Evolutionary conservation across 2,888 invertebrate genomes (phyloP).

Genomic region (Didymodactylos carnosus): DNA sequence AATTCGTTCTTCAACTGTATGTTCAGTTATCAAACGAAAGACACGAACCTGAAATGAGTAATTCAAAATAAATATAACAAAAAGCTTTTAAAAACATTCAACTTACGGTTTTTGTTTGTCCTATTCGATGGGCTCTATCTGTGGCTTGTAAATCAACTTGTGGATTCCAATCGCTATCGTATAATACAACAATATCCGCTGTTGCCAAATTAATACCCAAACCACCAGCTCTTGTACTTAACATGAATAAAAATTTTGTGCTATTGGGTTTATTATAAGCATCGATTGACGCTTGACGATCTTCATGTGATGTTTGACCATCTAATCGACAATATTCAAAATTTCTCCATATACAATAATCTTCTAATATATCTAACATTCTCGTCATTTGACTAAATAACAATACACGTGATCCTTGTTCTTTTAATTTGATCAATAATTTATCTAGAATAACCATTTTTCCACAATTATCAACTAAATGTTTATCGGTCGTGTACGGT

Average conservation of each 20-base stretch:
- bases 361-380: slow-evolving; percentile 81
- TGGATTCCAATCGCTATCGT: slow-evolving; percentile 98
- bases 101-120: slow-evolving; percentile 75
- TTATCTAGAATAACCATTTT: slow-evolving; percentile 91
- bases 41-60: slow-evolving; percentile 47
- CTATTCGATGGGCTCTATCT: slow-evolving; percentile 94
- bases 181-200: slow-evolving; percentile 87
- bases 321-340: slow-evolving; percentile 56
- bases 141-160: slow-evolving; percentile 51
- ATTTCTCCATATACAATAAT: slow-evolving; percentile 72
- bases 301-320: slow-evolving; percentile 90
- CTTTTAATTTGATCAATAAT: slow-evolving; percentile 63
- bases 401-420: slow-evolving; percentile 72
- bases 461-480: slow-evolving; percentile 81
- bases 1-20: slow-evolving; percentile 95
- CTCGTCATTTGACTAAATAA: slow-evolving; percentile 93
- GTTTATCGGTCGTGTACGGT: slow-evolving; percentile 84
- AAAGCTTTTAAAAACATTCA: not conserved
- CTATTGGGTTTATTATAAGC: slow-evolving; percentile 76
- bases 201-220: slow-evolving; percentile 90
- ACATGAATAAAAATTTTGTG: slow-evolving; percentile 86
- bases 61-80: too few relatives aligned
- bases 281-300: slow-evolving; percentile 65
- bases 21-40: slow-evolving; percentile 85
- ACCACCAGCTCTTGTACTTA: slow-evolving; percentile 92